phyloP scores from a whole-genome alignment of 2,888 invertebrate species.

The Eilema caniola region DNA sequence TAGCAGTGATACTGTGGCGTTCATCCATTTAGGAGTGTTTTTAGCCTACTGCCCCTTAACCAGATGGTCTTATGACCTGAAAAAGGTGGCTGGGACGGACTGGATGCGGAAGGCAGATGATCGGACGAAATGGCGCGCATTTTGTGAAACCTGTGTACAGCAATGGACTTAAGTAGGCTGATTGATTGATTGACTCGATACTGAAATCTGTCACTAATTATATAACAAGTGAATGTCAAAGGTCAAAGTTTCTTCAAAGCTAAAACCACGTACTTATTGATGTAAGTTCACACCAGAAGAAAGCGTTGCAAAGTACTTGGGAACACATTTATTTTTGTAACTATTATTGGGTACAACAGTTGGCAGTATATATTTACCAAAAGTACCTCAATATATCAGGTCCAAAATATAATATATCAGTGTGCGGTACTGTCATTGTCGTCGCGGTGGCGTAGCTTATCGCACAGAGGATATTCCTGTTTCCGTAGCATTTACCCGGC shows the following conservation, averaged over 20 bases:
- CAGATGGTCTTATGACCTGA: too few relatives aligned
- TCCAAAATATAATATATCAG: neutral
- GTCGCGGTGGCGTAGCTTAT: conserved; percentile 58
- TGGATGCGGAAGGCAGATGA: too few relatives aligned
- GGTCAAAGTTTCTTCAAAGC: neutral
- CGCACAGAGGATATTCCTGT: conserved; percentile 65
- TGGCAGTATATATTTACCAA: neutral
- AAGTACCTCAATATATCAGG: neutral
- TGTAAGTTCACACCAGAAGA: neutral
- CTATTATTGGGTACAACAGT: neutral
- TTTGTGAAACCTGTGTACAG: too few relatives aligned
- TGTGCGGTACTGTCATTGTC: conserved; percentile 35
- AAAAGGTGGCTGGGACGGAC: too few relatives aligned
- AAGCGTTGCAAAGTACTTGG: too few relatives aligned
- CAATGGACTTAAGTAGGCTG: too few relatives aligned
- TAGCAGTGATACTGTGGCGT: too few relatives aligned
- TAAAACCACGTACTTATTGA: neutral
- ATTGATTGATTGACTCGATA: too few relatives aligned
- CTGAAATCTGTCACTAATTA: neutral
- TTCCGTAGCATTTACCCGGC: conserved; percentile 66
- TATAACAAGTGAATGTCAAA: neutral
- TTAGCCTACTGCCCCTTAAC: too few relatives aligned
- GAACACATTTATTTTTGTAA: too few relatives aligned
- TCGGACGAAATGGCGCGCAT: too few relatives aligned
- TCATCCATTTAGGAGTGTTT: too few relatives aligned